Percentiles rank a stretch among this genome's conserved stretches.
These are phyloP conservation scores for Leptinotarsa undecemlineata DNA, from an alignment of 1,140 invertebrate species.

Conservation along the genomic window DNA sequence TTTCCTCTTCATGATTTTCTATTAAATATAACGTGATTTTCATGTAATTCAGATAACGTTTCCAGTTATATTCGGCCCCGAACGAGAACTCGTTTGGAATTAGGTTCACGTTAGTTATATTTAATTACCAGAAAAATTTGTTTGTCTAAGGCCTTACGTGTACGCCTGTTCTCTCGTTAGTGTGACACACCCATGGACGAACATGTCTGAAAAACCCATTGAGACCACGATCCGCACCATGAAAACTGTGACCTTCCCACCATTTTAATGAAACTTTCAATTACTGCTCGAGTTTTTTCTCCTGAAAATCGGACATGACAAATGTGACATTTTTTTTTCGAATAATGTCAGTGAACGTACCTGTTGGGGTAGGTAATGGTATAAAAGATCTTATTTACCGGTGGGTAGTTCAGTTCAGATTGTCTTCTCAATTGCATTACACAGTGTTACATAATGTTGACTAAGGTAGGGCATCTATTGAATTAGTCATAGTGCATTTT, in stretches of 20 bases:
- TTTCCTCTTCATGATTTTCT: too few relatives aligned
- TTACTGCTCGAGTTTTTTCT: constrained; percentile 30
- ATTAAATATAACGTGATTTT: too few relatives aligned
- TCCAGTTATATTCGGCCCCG: too few relatives aligned
- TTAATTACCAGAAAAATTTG: neutral
- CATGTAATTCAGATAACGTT: too few relatives aligned
- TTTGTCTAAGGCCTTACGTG: neutral
- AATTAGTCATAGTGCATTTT: neutral
- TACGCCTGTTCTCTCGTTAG: neutral
- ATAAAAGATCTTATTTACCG: constrained; percentile 27
- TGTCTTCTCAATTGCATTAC: constrained; percentile 26
- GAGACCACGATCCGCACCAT: neutral
- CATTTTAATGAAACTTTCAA: constrained; percentile 30
- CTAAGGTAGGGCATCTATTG: constrained; percentile 29
- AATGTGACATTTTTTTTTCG: constrained; percentile 27
- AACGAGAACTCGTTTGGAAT: too few relatives aligned
- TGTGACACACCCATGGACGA: constrained; percentile 13
- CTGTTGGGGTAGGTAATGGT: constrained; percentile 23
- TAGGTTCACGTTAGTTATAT: neutral
- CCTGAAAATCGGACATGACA: constrained; percentile 20
- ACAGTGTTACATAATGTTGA: constrained; percentile 30
- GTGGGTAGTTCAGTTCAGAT: constrained; percentile 27
- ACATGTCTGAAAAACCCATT: constrained; percentile 4
- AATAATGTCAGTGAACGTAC: constrained; percentile 21
- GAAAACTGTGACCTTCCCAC: constrained; percentile 30